Percentiles rank a stretch among this genome's conserved stretches.
These are phyloP conservation scores for Meda fulgida DNA, from an alignment of 2,797 vertebrate species.

Conservation along the genomic window DNA sequence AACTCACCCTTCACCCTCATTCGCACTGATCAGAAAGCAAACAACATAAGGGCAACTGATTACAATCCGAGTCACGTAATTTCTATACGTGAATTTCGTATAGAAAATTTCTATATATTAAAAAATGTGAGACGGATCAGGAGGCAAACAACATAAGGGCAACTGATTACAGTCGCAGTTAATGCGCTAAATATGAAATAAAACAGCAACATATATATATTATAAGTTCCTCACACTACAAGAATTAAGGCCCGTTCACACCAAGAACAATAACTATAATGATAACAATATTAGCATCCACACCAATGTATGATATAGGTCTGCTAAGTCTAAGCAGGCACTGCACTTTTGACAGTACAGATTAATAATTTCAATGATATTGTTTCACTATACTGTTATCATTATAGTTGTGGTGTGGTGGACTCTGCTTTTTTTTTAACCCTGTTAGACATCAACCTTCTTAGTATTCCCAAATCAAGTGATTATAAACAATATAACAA, in stretches of 20 bases:
- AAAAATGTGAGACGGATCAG: slow-evolving; percentile 70
- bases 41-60: slow-evolving; percentile 49
- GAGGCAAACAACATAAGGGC: slow-evolving; percentile 56
- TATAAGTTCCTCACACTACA: neutral
- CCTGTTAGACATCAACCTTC: too few relatives aligned
- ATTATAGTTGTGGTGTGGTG: too few relatives aligned
- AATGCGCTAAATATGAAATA: neutral
- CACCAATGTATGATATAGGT: too few relatives aligned
- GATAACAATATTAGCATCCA: too few relatives aligned
- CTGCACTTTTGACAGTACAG: too few relatives aligned
- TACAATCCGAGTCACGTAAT: slow-evolving; percentile 31
- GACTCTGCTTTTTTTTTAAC: too few relatives aligned
- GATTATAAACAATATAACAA: too few relatives aligned
- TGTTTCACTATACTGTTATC: too few relatives aligned
- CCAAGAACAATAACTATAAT: too few relatives aligned
- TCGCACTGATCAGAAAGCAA: slow-evolving; percentile 79
- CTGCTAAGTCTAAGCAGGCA: too few relatives aligned
- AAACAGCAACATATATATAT: slow-evolving; percentile 17
- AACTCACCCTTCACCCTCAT: slow-evolving; percentile 96
- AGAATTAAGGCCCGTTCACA: neutral
- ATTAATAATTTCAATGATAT: too few relatives aligned
- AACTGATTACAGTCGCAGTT: slow-evolving; percentile 43
- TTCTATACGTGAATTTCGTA: neutral
- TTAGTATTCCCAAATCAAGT: too few relatives aligned
- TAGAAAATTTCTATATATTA: slow-evolving; percentile 19